Evolutionary conservation across 2,797 vertebrate species (phyloP), one percentile per base, ranked within the genome.

Genomic region (Hirundo rustica): DNA sequence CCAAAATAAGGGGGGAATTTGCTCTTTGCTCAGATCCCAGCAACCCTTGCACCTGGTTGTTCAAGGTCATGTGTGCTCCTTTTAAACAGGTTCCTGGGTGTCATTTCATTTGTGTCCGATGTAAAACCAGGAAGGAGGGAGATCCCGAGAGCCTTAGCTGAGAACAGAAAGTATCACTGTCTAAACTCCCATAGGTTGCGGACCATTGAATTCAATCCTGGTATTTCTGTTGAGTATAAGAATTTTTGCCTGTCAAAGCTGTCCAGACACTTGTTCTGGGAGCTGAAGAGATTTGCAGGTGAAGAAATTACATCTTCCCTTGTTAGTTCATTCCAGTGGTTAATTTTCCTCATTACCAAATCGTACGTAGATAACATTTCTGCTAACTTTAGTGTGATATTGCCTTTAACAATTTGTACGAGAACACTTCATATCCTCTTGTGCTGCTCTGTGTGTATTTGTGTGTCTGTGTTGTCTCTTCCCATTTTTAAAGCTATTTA

Each of bases 371-470:
- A 48, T 68, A 89, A 55, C n/a, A 54, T 91, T 93, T 95, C 86
- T 62, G 66, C 50, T 70, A 60, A 57, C n/a, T 94, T 96, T 27
- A 51, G 47, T 55, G 64, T 60, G 71, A 68, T 68, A 80, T 20
- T 57, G 34, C 64, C 71, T 94, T 96, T 87, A 96, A 95, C 85
- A 89, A 94, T 92, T 94, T 93, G 75, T 54, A 65, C 76, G 65
- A 89, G 77, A 66, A 64, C 57, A 53, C 45, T 75, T 94, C 67
- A 57, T 51, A 66, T 18, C 73, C 50, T 75, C 54, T 74, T 54
- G 65, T 22, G 48, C 74, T 78, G 54, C 36, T 87, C 55, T 85
- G 32, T 72, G 34, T 42, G 16, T 61, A 53, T 66, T 61, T 78
- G 9, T n/a, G 20, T 13, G 21, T 21, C 25, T 48, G 40, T 66